Conservation (phyloP, 1,140 invertebrate genomes). For the Patella vulgata region DNA sequence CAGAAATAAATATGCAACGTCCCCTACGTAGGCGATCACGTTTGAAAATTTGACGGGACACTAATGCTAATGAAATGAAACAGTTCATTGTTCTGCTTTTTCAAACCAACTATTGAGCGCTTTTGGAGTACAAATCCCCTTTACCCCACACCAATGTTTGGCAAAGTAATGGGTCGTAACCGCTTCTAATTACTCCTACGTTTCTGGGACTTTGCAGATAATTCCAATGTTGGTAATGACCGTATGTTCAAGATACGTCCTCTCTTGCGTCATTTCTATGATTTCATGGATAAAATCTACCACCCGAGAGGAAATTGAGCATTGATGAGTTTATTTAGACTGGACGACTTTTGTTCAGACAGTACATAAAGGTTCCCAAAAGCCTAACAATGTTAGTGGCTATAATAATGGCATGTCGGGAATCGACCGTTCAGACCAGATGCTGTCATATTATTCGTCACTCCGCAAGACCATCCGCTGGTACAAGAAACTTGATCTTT, state of each 20-base stretch:
- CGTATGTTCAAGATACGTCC: too few relatives aligned
- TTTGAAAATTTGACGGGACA: background rate
- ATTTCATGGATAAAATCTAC: too few relatives aligned
- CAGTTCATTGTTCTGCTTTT: slow-evolving; percentile 7
- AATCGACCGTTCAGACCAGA: slow-evolving; percentile 20
- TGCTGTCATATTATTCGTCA: slow-evolving; percentile 14
- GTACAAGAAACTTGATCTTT: slow-evolving; percentile 24
- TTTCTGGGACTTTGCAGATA: slow-evolving; percentile 17
- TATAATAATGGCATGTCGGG: slow-evolving; percentile 22
- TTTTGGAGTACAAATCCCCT: slow-evolving; percentile 8
- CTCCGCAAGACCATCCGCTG: slow-evolving; percentile 10
- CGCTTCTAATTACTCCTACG: slow-evolving; percentile 4
- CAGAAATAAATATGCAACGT: background rate
- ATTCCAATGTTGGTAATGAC: background rate
- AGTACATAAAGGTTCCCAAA: slow-evolving; percentile 2
- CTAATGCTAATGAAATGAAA: slow-evolving; percentile 8
- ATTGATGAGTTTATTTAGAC: too few relatives aligned
- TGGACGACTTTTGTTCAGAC: too few relatives aligned
- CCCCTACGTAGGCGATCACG: background rate
- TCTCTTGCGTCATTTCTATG: too few relatives aligned
- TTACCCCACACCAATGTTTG: slow-evolving; percentile 1
- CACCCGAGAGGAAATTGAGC: too few relatives aligned
- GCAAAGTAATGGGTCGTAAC: slow-evolving; percentile 1
- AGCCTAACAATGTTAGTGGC: slow-evolving; percentile 6
- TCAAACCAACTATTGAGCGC: slow-evolving; percentile 2